phyloP scores from a whole-genome alignment of 1,140 invertebrate genomes.

The Sipha flava region DNA sequence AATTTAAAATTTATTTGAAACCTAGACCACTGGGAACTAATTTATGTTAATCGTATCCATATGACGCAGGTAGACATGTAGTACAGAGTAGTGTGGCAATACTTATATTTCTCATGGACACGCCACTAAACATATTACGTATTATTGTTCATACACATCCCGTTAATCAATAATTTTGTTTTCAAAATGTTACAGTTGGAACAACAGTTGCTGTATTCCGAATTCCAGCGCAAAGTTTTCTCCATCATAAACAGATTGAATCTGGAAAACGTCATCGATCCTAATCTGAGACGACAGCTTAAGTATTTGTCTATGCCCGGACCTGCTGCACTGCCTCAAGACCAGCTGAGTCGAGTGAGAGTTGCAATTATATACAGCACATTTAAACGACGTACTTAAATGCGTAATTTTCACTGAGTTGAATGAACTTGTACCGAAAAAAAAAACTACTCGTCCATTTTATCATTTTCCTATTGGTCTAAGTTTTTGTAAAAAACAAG shows the following conservation, averaged over 20 bases:
- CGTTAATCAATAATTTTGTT: too few species aligned
- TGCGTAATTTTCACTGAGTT: background rate
- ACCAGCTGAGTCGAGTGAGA: constrained; percentile 71
- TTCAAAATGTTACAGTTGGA: constrained; percentile 49
- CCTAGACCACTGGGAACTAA: too few species aligned
- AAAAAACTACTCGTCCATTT: background rate
- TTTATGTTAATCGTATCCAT: too few species aligned
- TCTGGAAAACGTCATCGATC: constrained; percentile 58
- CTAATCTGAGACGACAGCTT: constrained; percentile 61
- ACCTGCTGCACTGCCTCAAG: constrained; percentile 68
- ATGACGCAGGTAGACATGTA: too few species aligned
- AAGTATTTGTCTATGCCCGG: constrained; percentile 71
- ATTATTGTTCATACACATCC: too few species aligned
- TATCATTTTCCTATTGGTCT: background rate
- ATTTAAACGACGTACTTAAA: background rate
- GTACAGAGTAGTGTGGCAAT: too few species aligned
- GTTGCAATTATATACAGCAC: background rate
- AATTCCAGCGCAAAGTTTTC: constrained; percentile 69
- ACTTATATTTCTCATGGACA: too few species aligned
- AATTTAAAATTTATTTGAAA: too few species aligned
- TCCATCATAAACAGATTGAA: constrained; percentile 58
- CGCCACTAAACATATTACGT: too few species aligned
- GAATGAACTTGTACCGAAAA: background rate
- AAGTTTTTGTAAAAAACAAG: background rate
- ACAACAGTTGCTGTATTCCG: constrained; percentile 66